phyloP scores from a whole-genome alignment of 37 sponge, comb jelly and placozoan species.

The Aphrocallistes beatrix region DNA sequence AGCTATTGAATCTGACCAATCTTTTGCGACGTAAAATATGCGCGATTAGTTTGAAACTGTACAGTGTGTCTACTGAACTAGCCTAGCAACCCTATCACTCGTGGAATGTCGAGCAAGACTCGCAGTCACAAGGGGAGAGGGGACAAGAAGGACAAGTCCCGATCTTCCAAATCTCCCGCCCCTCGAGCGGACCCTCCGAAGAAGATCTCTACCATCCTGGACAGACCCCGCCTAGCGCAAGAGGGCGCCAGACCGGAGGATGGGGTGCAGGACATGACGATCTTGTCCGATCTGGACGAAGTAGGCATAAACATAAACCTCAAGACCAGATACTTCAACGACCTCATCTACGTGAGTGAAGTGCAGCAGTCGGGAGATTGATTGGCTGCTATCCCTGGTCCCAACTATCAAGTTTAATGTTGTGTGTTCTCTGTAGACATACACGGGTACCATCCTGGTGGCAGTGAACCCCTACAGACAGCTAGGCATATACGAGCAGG shows the following conservation, averaged over 20 bases:
- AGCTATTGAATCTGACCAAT: too few relatives aligned
- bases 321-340: conserved; percentile 53
- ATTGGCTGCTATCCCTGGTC: not conserved
- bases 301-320: conserved; percentile 81
- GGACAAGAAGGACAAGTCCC: not conserved
- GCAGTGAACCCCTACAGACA: conserved; percentile 86
- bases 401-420: not conserved
- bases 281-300: conserved; percentile 82
- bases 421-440: conserved; percentile 48
- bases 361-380: not conserved
- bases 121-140: not conserved
- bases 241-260: conserved; percentile 81
- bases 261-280: conserved; percentile 90
- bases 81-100: not conserved
- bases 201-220: conserved; percentile 48
- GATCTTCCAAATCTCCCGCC: not conserved
- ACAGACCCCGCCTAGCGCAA: conserved; percentile 60
- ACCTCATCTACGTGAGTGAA: conserved; percentile 66
- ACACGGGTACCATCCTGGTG: conserved; percentile 81
- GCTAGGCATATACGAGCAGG: conserved; percentile 65
- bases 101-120: not conserved
- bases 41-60: too few relatives aligned
- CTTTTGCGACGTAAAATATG: too few relatives aligned
- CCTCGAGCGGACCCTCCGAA: not conserved
- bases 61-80: too few relatives aligned